Evolutionary conservation across 2,888 invertebrate genomes (phyloP).

Genomic region (Gryllus longicercus): DNA sequence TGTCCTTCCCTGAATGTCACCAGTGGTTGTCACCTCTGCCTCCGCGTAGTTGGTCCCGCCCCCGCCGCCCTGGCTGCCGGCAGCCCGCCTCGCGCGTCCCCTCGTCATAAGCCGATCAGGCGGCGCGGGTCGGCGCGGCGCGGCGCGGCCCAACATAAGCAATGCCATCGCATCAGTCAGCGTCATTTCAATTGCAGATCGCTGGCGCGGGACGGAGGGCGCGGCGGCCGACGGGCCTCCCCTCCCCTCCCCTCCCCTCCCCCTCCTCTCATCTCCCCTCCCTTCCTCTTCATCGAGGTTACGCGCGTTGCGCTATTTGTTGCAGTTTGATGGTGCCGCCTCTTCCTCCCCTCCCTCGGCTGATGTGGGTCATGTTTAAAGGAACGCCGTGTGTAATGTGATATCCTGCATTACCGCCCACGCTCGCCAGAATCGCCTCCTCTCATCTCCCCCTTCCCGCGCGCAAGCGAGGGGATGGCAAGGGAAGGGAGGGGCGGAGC

Average conservation of each 20-base stretch:
- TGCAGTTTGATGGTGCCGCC: not conserved
- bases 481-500: too few species aligned
- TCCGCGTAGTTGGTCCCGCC: too few species aligned
- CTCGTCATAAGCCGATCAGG: conserved; percentile 9
- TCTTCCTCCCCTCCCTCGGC: not conserved
- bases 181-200: conserved; percentile 7
- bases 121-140: not conserved
- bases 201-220: not conserved
- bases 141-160: not conserved
- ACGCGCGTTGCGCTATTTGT: not conserved
- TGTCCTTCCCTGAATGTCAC: too few species aligned
- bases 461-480: too few species aligned
- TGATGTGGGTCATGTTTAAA: conserved; percentile 17
- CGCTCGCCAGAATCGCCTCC: not conserved
- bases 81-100: not conserved
- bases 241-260: not conserved
- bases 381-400: not conserved
- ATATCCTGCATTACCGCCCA: not conserved
- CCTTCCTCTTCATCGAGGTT: not conserved
- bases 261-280: not conserved
- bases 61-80: not conserved
- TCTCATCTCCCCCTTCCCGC: not conserved
- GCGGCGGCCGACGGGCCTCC: not conserved
- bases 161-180: conserved; percentile 5
- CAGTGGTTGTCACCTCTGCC: too few species aligned